These are phyloP conservation scores for Porites rus DNA, from an alignment of 92 coral and sea anemone species.

Conservation along the genomic window DNA sequence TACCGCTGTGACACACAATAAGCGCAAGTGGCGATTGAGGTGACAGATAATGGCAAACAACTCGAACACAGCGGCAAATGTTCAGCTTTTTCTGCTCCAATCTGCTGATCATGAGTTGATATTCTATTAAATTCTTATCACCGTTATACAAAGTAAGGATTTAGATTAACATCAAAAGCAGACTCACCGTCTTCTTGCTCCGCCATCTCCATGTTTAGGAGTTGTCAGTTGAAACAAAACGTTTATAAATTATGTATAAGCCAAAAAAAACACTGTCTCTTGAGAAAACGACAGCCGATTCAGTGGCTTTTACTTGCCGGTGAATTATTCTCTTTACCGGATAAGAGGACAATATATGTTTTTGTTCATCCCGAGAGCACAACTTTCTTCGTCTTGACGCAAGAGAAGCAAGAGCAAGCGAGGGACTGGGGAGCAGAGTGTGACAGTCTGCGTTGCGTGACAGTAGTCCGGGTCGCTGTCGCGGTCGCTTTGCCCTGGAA, in stretches of 20 bases:
- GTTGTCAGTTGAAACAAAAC: background rate
- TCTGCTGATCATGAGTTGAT: no score
- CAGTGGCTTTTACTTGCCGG: background rate
- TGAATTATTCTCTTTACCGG: background rate
- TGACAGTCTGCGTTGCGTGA: conserved; percentile 8
- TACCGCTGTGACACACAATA: no score
- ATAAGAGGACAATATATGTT: background rate
- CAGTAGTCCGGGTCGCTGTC: background rate
- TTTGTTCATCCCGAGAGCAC: background rate
- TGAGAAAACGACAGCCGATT: background rate
- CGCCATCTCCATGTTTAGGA: conserved; percentile 23
- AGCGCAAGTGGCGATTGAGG: no score
- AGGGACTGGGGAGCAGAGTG: conserved; percentile 13
- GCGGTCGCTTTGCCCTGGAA: no score
- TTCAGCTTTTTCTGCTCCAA: no score
- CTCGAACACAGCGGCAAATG: no score
- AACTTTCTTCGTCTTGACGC: no score
- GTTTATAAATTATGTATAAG: conserved; percentile 19
- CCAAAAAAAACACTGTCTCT: background rate
- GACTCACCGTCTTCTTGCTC: conserved; percentile 48
- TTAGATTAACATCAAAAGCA: background rate
- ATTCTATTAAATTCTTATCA: no score
- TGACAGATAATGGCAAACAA: no score
- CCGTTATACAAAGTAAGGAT: background rate
- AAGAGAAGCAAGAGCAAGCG: background rate